Conservation (phyloP, 2,113 vertebrate genomes). For the Enhydra lutris region DNA sequence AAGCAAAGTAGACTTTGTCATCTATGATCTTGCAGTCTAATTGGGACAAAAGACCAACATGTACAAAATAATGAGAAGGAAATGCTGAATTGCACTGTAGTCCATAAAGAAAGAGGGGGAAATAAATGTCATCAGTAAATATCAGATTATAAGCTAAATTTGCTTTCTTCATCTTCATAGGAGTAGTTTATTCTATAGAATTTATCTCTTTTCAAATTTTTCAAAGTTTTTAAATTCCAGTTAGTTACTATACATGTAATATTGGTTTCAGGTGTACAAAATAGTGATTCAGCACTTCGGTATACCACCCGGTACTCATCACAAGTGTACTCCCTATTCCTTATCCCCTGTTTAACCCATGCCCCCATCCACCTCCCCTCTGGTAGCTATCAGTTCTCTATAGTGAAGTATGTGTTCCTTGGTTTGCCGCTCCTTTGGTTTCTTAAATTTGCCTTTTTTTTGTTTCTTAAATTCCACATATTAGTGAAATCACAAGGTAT, state of each 20-base stretch:
- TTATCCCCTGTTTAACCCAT: neutral
- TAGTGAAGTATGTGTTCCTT: neutral
- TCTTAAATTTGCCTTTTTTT: neutral
- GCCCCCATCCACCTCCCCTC: neutral
- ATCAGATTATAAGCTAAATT: neutral
- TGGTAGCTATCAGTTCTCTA: neutral
- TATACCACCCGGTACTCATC: neutral
- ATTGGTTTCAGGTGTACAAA: neutral
- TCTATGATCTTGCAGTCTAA: neutral
- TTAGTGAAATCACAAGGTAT: neutral
- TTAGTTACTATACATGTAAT: neutral
- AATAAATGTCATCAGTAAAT: neutral
- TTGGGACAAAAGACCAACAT: neutral
- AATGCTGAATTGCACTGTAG: neutral
- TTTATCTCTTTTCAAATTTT: neutral
- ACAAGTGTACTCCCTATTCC: neutral
- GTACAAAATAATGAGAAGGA: neutral
- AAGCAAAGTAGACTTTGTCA: neutral
- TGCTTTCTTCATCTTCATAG: neutral
- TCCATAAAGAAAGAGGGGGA: neutral
- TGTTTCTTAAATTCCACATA: neutral
- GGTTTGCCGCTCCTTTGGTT: neutral
- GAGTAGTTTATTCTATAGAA: neutral
- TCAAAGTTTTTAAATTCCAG: neutral
- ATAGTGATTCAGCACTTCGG: neutral